These are phyloP conservation scores for Zosterops pallidus DNA, from an alignment of 2,113 vertebrate species.

Conservation along the genomic window DNA sequence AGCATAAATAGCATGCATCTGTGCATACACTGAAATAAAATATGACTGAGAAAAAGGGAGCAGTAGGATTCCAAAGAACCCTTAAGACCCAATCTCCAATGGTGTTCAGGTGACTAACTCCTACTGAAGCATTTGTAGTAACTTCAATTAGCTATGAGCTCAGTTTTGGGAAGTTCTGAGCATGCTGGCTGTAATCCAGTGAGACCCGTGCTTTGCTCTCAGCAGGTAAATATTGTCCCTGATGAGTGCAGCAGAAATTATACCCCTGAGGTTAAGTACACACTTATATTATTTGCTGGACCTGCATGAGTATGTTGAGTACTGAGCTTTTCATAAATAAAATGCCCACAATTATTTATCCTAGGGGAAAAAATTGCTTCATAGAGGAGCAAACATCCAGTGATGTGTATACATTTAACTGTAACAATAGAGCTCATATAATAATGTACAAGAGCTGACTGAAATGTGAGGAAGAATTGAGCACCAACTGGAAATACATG, in stretches of 20 bases:
- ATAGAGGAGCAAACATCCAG: not conserved
- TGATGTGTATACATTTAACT: not conserved
- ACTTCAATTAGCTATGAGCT: not conserved
- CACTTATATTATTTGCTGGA: not conserved
- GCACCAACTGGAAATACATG: not conserved
- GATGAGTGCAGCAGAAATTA: not conserved
- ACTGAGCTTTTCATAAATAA: not conserved
- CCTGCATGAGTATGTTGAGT: not conserved
- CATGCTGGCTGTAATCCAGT: not conserved
- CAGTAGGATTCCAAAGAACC: not conserved
- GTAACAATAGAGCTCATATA: not conserved
- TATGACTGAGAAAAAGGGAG: not conserved
- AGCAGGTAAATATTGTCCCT: not conserved
- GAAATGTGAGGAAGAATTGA: not conserved
- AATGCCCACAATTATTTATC: slow-evolving; percentile 3
- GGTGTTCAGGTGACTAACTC: not conserved
- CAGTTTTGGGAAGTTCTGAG: not conserved
- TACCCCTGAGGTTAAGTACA: not conserved
- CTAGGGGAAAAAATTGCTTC: not conserved
- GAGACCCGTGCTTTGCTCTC: not conserved
- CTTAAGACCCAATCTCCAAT: not conserved
- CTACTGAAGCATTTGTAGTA: not conserved
- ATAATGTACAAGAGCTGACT: not conserved
- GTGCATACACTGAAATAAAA: not conserved
- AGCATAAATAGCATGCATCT: not conserved